Evolutionary conservation across 2,888 invertebrate species (phyloP).

Genomic region (Scrobipalpa costella): DNA sequence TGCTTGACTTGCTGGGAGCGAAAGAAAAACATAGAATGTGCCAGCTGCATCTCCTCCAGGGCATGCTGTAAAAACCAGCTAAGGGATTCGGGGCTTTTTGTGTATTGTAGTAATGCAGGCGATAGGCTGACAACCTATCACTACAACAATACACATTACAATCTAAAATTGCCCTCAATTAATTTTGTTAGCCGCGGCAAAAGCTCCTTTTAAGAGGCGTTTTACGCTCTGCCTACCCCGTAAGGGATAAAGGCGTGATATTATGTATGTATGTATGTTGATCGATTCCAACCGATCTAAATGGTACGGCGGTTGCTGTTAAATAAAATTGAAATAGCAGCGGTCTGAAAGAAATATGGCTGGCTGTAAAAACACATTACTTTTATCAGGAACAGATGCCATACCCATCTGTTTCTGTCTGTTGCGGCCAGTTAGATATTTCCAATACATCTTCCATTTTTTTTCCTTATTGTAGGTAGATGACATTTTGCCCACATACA

Average conservation of each 20-base stretch:
- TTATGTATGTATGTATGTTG: background rate
- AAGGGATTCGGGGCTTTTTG: background rate
- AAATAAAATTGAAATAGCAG: slow-evolving; percentile 11
- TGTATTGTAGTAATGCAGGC: background rate
- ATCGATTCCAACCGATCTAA: background rate
- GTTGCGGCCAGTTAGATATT: background rate
- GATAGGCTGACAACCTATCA: background rate
- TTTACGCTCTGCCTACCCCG: no score
- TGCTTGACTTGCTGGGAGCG: no score
- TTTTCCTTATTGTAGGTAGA: background rate
- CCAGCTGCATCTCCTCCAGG: no score
- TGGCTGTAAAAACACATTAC: slow-evolving; percentile 6
- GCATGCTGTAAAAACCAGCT: no score
- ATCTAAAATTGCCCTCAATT: no score
- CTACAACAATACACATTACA: background rate
- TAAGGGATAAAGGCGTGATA: background rate
- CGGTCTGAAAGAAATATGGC: slow-evolving; percentile 4
- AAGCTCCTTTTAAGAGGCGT: background rate
- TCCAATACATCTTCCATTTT: background rate
- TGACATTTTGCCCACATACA: no score
- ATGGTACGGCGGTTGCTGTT: background rate
- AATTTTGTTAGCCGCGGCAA: background rate
- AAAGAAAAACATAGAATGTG: no score
- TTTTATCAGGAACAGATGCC: background rate
- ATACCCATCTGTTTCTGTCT: slow-evolving; percentile 10